Conservation (phyloP, 2,113 vertebrate genomes). For the Strix aluco region DNA sequence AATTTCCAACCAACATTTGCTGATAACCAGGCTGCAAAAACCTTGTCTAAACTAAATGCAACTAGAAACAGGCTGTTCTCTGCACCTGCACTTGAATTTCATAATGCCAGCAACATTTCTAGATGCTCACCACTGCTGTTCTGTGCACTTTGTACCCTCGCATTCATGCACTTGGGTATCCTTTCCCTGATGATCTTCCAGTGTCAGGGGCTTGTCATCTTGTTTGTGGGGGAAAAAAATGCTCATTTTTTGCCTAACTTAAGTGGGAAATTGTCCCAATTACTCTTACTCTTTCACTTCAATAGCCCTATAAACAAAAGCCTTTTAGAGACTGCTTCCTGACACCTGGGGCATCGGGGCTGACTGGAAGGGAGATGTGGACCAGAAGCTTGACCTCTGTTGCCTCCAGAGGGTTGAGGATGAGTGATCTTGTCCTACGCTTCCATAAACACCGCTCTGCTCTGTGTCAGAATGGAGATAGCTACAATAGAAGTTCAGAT, state of each 20-base stretch:
- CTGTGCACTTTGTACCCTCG: not conserved
- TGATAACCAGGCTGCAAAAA: not conserved
- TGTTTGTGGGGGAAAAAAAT: not conserved
- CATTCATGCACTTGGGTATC: not conserved
- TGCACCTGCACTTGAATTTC: not conserved
- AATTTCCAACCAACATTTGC: not conserved
- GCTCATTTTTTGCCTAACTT: not conserved
- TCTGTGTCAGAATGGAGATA: not conserved
- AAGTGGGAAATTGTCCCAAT: not conserved
- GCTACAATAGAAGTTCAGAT: not conserved
- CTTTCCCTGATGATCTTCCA: not conserved
- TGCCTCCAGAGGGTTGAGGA: not conserved
- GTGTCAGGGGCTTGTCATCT: not conserved
- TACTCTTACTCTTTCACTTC: not conserved
- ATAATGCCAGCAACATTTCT: not conserved
- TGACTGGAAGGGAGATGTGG: not conserved
- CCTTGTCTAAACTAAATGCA: not conserved
- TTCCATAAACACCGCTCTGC: not conserved
- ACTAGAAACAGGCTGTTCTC: not conserved
- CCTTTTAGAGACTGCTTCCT: not conserved
- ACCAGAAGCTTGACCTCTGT: not conserved
- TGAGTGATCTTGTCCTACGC: not conserved
- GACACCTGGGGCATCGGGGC: not conserved
- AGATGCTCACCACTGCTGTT: not conserved
- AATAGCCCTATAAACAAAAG: not conserved